phyloP scores from a whole-genome alignment of 2,113 vertebrate species.

The Percopsis transmontana region DNA sequence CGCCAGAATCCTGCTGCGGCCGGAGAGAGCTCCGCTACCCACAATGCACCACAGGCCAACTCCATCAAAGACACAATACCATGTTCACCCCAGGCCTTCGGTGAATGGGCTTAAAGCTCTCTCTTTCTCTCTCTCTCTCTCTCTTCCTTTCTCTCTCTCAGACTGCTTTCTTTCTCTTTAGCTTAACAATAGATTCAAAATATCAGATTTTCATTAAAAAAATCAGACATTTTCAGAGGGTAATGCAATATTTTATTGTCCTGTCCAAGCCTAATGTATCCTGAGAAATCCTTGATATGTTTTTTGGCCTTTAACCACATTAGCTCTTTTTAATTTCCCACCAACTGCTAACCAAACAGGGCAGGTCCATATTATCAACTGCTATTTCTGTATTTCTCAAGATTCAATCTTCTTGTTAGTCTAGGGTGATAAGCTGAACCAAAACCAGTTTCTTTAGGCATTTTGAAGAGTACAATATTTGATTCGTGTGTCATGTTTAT shows the following conservation, averaged over 20 bases:
- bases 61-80: constrained; percentile 73
- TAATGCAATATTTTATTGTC: constrained; percentile 45
- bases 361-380: constrained; percentile 77
- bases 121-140: constrained; percentile 24
- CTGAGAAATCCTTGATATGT: constrained; percentile 79
- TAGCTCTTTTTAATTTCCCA: constrained; percentile 91
- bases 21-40: constrained; percentile 78
- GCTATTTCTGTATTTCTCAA: constrained; percentile 67
- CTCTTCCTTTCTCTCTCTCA: neutral
- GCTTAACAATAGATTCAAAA: constrained; percentile 1
- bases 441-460: constrained; percentile 2
- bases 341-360: constrained; percentile 87
- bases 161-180: neutral
- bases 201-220: constrained; percentile 23
- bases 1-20: constrained; percentile 85
- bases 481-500: too few relatives aligned
- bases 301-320: constrained; percentile 79
- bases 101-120: constrained; percentile 65
- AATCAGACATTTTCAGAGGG: constrained; percentile 25
- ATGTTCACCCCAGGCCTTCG: constrained; percentile 65
- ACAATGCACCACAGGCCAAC: constrained; percentile 76
- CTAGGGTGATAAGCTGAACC: neutral
- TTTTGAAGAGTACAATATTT: too few relatives aligned
- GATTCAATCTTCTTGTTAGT: constrained; percentile 6
- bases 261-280: constrained; percentile 73